These are phyloP conservation scores for Engystomops pustulosus DNA, from an alignment of 2,113 vertebrate species.

Conservation along the genomic window DNA sequence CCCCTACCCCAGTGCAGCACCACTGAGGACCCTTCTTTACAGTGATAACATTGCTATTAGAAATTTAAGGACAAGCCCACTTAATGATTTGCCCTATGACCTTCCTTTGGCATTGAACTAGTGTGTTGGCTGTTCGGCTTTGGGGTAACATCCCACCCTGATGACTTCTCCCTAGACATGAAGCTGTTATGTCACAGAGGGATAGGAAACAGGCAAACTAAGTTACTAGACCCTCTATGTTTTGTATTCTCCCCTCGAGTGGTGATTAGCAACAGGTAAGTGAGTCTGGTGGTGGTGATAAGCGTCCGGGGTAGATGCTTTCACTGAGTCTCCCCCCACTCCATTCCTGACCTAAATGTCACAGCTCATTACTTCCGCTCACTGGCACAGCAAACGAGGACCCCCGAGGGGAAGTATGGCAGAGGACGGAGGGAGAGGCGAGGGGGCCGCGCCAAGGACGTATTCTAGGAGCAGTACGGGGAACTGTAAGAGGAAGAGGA, in stretches of 20 bases:
- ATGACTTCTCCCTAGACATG: no score
- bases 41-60: background rate
- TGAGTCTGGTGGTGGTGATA: slow-evolving; percentile 16
- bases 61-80: background rate
- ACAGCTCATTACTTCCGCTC: slow-evolving; percentile 31
- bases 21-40: no score
- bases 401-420: slow-evolving; percentile 30
- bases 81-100: background rate
- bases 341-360: slow-evolving; percentile 40
- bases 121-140: no score
- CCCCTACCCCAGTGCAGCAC: no score
- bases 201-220: no score
- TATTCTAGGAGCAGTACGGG: background rate
- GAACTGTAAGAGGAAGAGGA: background rate
- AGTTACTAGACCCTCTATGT: no score
- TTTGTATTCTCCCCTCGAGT: no score
- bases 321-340: background rate
- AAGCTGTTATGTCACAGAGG: no score
- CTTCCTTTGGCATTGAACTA: no score
- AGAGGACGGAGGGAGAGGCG: slow-evolving; percentile 18
- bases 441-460: background rate
- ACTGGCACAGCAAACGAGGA: slow-evolving; percentile 17
- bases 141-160: no score
- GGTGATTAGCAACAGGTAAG: slow-evolving; percentile 25
- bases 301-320: background rate